Conservation (phyloP, 1,140 invertebrate species). For the Drosophila auraria region DNA sequence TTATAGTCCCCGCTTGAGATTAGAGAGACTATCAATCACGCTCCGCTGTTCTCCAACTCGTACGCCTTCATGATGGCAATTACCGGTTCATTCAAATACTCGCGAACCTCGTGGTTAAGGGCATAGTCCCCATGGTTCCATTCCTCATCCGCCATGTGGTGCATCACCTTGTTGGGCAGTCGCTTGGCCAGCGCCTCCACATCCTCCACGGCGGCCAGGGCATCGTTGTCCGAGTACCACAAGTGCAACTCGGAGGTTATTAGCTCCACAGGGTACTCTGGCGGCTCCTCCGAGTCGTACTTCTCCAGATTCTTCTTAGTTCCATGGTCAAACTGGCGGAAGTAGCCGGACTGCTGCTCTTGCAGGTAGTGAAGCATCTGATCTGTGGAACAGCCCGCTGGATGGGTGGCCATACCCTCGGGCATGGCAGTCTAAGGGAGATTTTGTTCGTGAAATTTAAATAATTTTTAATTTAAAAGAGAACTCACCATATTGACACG, state of each 20-base stretch:
- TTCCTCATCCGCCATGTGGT: conserved; percentile 85
- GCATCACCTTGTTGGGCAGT: conserved; percentile 82
- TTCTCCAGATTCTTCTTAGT: conserved; percentile 84
- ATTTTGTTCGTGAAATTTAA: neutral
- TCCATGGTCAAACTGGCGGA: conserved; percentile 85
- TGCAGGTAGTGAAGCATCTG: conserved; percentile 86
- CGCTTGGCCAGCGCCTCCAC: conserved; percentile 85
- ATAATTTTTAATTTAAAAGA: neutral
- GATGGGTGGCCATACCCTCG: conserved; percentile 83
- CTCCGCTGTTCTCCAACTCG: conserved; percentile 19
- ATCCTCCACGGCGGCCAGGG: conserved; percentile 87
- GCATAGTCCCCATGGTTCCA: conserved; percentile 89
- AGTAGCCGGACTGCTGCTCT: conserved; percentile 77
- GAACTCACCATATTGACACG: conserved; percentile 58
- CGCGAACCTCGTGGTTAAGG: conserved; percentile 44
- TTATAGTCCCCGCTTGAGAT: conserved; percentile 15
- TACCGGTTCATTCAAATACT: conserved; percentile 66
- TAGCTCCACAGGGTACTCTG: conserved; percentile 87
- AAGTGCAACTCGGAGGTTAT: conserved; percentile 87
- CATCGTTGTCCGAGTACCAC: conserved; percentile 88
- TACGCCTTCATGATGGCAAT: conserved; percentile 64
- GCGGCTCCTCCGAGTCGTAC: conserved; percentile 85
- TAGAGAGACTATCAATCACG: conserved; percentile 15
- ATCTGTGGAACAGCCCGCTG: conserved; percentile 86
- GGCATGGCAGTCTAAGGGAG: conserved; percentile 81